Conservation (phyloP, 2,113 vertebrate genomes). For the Plotosus lineatus region DNA sequence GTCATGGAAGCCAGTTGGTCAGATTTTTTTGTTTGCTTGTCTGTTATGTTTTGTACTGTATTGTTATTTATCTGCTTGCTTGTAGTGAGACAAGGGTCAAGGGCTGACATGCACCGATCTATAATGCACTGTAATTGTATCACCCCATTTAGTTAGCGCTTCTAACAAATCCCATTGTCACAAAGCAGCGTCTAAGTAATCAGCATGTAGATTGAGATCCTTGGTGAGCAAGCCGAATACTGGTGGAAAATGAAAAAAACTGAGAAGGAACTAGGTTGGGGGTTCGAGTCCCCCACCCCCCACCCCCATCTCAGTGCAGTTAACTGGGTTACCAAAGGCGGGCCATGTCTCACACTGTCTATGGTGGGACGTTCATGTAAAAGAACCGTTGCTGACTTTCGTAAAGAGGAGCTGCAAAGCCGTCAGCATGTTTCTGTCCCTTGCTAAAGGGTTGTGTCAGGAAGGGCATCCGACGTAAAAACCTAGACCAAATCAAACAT, state of each 20-base stretch:
- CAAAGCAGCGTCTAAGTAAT: not conserved
- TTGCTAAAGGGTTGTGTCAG: too few species aligned
- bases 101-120: not conserved
- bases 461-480: too few species aligned
- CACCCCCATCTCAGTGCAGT: too few species aligned
- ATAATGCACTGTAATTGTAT: not conserved
- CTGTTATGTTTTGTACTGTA: too few species aligned
- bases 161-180: slow-evolving; percentile 3
- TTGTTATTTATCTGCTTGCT: not conserved
- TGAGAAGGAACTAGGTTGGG: not conserved
- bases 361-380: too few species aligned
- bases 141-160: not conserved
- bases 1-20: not conserved
- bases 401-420: too few species aligned
- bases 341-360: too few species aligned
- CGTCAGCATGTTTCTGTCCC: too few species aligned
- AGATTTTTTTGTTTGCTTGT: not conserved
- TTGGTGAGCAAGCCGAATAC: not conserved
- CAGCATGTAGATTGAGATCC: not conserved
- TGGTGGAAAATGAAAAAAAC: not conserved
- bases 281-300: too few species aligned
- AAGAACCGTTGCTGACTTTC: too few species aligned
- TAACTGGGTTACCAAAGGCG: too few species aligned
- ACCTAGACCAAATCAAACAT: too few species aligned
- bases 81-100: not conserved